Evolutionary conservation across 2,113 vertebrate genomes (phyloP).

Genomic region (Potamarius usumacintae): DNA sequence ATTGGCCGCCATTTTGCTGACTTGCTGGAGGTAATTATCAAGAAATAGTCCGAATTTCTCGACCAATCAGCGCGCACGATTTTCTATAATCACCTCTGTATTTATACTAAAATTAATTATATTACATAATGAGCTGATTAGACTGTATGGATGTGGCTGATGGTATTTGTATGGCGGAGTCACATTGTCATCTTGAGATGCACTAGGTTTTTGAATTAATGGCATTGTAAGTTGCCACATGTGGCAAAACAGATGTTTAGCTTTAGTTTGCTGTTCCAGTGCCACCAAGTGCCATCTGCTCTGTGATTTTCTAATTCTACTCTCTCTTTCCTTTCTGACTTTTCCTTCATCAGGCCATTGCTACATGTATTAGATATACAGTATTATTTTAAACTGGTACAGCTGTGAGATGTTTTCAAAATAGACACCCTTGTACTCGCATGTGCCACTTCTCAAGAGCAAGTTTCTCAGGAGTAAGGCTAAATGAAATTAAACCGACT

Average conservation of each 20-base stretch:
- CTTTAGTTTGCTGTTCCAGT: neutral
- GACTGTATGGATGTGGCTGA: neutral
- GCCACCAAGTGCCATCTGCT: neutral
- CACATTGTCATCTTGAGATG: neutral
- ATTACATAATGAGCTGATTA: neutral
- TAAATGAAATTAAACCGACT: neutral
- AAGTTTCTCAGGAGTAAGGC: neutral
- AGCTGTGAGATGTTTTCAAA: neutral
- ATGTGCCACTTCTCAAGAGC: neutral
- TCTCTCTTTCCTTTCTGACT: neutral
- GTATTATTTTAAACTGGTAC: neutral
- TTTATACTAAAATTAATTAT: neutral
- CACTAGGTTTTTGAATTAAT: neutral
- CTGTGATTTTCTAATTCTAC: neutral
- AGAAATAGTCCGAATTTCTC: too few relatives aligned
- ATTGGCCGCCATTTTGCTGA: too few relatives aligned
- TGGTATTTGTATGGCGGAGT: neutral
- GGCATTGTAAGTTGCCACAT: too few relatives aligned
- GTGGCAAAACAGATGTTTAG: neutral
- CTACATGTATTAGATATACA: neutral
- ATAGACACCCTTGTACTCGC: neutral
- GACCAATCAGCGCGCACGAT: too few relatives aligned
- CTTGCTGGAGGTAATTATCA: too few relatives aligned
- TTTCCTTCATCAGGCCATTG: neutral
- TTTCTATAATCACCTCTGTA: too few relatives aligned